A percentile compares a stretch with the other conserved stretches of the same genome.
phyloP scores from a whole-genome alignment of 2,113 vertebrate genomes.

The Amia ocellicauda region DNA sequence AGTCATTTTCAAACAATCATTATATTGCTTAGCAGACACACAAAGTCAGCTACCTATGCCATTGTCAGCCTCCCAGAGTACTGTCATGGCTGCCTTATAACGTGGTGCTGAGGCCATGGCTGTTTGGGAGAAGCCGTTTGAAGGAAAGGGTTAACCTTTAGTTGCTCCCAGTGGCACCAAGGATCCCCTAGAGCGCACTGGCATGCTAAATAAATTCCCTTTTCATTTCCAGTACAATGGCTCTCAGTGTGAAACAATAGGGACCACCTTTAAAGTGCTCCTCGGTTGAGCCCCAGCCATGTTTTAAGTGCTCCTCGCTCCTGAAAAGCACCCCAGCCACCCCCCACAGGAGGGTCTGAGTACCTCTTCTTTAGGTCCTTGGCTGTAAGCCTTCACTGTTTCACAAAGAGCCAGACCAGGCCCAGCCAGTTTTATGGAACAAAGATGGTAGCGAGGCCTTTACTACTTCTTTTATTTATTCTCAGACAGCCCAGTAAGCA shows the following conservation, averaged over 20 bases:
- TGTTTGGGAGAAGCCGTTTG: background rate
- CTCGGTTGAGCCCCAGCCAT: constrained; percentile 26
- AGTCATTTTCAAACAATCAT: no score
- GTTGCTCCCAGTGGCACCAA: constrained; percentile 15
- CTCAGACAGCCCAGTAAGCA: constrained; percentile 9
- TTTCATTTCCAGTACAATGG: constrained; percentile 22
- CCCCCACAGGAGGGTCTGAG: constrained; percentile 17
- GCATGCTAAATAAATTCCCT: constrained; percentile 30
- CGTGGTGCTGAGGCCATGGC: no score
- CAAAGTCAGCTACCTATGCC: no score
- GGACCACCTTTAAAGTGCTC: constrained; percentile 23
- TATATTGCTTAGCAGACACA: no score
- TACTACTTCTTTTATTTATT: constrained; percentile 16
- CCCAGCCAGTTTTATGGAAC: constrained; percentile 10
- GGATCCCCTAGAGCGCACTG: constrained; percentile 17
- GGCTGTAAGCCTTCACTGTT: constrained; percentile 11
- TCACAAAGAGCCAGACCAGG: constrained; percentile 5
- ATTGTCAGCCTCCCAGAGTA: no score
- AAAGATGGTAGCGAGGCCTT: constrained; percentile 17
- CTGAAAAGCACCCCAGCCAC: constrained; percentile 14
- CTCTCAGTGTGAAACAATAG: constrained; percentile 16
- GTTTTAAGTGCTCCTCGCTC: constrained; percentile 25
- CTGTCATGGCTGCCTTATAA: no score
- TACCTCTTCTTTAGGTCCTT: constrained; percentile 20
- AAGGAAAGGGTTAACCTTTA: constrained; percentile 16